Conservation (phyloP, 2,113 vertebrate genomes). For the Otus sunia region DNA sequence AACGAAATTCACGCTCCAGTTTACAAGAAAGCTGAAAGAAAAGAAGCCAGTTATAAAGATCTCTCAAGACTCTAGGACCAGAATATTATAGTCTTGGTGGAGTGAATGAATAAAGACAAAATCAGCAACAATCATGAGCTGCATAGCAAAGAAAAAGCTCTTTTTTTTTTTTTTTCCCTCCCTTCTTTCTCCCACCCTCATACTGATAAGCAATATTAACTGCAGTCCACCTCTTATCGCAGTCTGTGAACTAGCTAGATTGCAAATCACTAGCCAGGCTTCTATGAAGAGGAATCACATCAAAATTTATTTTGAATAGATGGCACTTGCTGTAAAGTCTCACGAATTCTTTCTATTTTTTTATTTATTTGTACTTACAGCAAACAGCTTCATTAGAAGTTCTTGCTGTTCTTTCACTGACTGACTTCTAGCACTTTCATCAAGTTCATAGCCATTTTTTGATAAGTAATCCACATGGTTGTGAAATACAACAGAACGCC, state of each 20-base stretch:
- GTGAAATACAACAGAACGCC: conserved; percentile 90
- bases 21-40: conserved; percentile 88
- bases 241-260: not conserved
- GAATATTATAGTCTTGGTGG: not conserved
- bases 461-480: conserved; percentile 86
- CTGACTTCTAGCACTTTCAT: conserved; percentile 79
- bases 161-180: too few relatives aligned
- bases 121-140: not conserved
- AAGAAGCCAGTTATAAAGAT: not conserved
- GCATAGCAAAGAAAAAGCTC: not conserved
- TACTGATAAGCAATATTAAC: not conserved
- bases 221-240: not conserved
- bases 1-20: conserved; percentile 92
- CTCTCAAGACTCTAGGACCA: not conserved
- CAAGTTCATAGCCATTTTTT: conserved; percentile 84
- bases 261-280: not conserved
- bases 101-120: not conserved
- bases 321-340: not conserved
- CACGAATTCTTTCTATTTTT: not conserved
- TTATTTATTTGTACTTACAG: conserved; percentile 79
- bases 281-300: not conserved
- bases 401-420: conserved; percentile 91
- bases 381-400: conserved; percentile 96
- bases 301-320: not conserved
- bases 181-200: not conserved